These are phyloP conservation scores for Entomyzon cyanotis DNA, from an alignment of 2,113 vertebrate genomes.

Conservation along the genomic window DNA sequence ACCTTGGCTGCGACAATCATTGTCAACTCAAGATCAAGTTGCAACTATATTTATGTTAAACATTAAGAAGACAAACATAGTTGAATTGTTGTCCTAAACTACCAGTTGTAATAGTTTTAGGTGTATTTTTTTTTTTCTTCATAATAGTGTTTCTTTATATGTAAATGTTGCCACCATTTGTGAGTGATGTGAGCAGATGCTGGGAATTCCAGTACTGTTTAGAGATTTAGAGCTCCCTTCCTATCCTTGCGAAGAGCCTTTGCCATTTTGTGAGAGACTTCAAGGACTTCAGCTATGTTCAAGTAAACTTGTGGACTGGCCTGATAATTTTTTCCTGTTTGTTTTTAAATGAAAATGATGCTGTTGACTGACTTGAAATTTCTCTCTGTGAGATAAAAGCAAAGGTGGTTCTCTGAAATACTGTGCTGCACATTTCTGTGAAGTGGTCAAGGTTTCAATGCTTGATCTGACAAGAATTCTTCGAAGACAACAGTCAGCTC, in stretches of 20 bases:
- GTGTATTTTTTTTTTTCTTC: constrained; percentile 56
- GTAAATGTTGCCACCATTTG: constrained; percentile 43
- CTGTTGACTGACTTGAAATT: background rate
- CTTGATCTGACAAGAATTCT: constrained; percentile 56
- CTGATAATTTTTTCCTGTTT: background rate
- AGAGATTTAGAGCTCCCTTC: constrained; percentile 52
- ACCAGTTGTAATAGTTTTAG: constrained; percentile 64
- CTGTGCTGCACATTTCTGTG: constrained; percentile 36
- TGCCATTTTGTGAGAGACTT: constrained; percentile 32
- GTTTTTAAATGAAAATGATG: background rate
- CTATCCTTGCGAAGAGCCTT: constrained; percentile 28
- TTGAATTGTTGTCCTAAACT: constrained; percentile 60
- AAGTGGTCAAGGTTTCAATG: constrained; percentile 50
- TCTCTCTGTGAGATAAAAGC: constrained; percentile 31
- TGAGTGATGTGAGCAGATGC: constrained; percentile 46
- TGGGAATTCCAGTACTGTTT: constrained; percentile 40
- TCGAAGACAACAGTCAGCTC: constrained; percentile 3
- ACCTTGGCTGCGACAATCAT: constrained; percentile 81
- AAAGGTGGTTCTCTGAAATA: constrained; percentile 17
- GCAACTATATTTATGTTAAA: constrained; percentile 79
- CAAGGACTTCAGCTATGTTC: constrained; percentile 29
- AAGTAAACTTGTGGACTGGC: constrained; percentile 36
- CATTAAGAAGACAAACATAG: constrained; percentile 70
- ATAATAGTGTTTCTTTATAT: constrained; percentile 46
- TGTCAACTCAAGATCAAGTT: constrained; percentile 77